A percentile compares a stretch with the other conserved stretches of the same genome.
These are phyloP conservation scores for Scalopus aquaticus DNA, from an alignment of 2,113 vertebrate genomes.

Conservation along the genomic window DNA sequence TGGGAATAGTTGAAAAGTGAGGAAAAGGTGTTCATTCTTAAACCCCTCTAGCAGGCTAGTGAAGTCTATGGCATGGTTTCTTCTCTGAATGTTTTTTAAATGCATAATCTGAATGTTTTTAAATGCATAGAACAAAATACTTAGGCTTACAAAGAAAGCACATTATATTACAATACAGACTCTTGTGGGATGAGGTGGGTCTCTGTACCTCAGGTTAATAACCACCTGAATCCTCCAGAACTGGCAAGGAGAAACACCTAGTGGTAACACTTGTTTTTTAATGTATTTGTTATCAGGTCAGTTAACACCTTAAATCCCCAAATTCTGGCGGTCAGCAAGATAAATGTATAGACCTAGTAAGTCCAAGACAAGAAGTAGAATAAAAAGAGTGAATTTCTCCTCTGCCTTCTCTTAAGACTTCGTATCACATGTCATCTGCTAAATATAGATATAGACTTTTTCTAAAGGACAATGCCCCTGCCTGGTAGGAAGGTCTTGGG, in stretches of 20 bases:
- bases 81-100: not conserved
- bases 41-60: not conserved
- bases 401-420: not conserved
- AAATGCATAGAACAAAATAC: not conserved
- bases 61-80: not conserved
- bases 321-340: not conserved
- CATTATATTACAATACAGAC: not conserved
- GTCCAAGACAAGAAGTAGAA: not conserved
- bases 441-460: not conserved
- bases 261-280: not conserved
- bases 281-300: not conserved
- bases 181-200: not conserved
- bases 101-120: not conserved
- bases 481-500: not conserved
- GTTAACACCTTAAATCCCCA: not conserved
- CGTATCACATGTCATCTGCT: not conserved
- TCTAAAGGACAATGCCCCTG: not conserved
- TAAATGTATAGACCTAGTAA: not conserved
- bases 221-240: not conserved
- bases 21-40: not conserved
- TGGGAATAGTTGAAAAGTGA: no score
- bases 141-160: not conserved
- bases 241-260: not conserved
- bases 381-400: not conserved
- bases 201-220: not conserved